Evolutionary conservation across 1,140 invertebrate genomes (phyloP).

Genomic region (Colletes gigas): DNA sequence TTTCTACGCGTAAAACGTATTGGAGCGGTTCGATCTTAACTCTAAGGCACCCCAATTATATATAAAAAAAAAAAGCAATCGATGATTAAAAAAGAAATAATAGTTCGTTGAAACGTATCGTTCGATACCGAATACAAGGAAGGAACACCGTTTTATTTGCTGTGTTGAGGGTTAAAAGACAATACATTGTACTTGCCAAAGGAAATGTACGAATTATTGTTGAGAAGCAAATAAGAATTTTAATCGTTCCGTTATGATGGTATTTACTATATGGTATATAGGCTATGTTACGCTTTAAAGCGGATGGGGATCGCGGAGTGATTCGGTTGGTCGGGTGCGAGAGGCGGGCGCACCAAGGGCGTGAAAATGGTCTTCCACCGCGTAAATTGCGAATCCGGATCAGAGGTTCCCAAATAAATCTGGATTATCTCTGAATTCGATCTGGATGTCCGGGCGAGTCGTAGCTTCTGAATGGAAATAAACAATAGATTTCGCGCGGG

Average conservation of each 20-base stretch:
- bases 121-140: not conserved
- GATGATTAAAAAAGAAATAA: conserved; percentile 12
- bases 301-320: no score
- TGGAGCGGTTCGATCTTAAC: not conserved
- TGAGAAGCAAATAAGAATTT: conserved; percentile 34
- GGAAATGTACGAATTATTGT: conserved; percentile 47
- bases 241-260: conserved; percentile 29
- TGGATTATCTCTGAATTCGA: conserved; percentile 40
- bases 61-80: conserved; percentile 11
- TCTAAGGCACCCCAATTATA: conserved; percentile 2
- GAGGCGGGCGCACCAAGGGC: not conserved
- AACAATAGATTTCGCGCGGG: not conserved
- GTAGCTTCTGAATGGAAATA: not conserved
- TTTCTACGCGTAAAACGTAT: no score
- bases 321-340: conserved; percentile 2
- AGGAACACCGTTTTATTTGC: conserved; percentile 48
- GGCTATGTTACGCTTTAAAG: conserved; percentile 10
- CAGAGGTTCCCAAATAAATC: conserved; percentile 18
- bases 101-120: conserved; percentile 16
- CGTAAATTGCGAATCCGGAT: conserved; percentile 21
- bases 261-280: conserved; percentile 12
- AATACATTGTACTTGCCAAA: conserved; percentile 59
- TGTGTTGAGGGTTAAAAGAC: conserved; percentile 42
- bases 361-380: conserved; percentile 14
- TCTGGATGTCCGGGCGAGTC: not conserved